Conservation (phyloP, 2,797 vertebrate genomes). For the Darevskia nairensis region DNA sequence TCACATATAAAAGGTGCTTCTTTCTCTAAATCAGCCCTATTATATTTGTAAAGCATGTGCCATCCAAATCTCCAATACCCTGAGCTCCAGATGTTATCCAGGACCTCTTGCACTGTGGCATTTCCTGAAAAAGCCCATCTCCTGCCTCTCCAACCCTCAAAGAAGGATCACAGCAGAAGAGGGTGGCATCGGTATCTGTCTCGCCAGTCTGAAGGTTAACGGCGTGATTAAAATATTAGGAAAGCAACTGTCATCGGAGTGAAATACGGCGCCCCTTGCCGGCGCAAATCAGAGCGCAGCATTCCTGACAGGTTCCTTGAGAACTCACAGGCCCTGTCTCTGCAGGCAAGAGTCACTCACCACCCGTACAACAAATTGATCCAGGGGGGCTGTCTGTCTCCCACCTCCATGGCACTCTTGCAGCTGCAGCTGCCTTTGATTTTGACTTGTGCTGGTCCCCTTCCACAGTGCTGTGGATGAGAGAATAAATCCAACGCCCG, state of each 20-base stretch:
- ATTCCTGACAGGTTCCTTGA: slow-evolving; percentile 50
- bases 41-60: neutral
- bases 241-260: slow-evolving; percentile 53
- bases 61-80: neutral
- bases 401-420: neutral
- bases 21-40: neutral
- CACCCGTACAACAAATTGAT: slow-evolving; percentile 25
- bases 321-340: slow-evolving; percentile 30
- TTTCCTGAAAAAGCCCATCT: slow-evolving; percentile 1
- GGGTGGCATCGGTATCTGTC: slow-evolving; percentile 24
- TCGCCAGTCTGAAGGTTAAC: slow-evolving; percentile 50
- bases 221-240: slow-evolving; percentile 66
- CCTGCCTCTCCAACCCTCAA: neutral
- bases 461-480: neutral
- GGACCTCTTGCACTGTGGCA: fast-evolving
- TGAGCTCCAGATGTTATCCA: fast-evolving
- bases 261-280: slow-evolving; percentile 50
- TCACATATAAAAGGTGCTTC: neutral
- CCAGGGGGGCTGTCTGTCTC: neutral
- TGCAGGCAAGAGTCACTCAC: slow-evolving; percentile 30
- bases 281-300: slow-evolving; percentile 36
- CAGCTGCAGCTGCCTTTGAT: neutral
- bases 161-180: slow-evolving; percentile 18
- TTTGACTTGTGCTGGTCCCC: neutral
- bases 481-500: neutral